Evolutionary conservation across 1,140 invertebrate species (phyloP), one percentile per base, ranked within the genome.

Genomic region (Subanguina moxae): DNA sequence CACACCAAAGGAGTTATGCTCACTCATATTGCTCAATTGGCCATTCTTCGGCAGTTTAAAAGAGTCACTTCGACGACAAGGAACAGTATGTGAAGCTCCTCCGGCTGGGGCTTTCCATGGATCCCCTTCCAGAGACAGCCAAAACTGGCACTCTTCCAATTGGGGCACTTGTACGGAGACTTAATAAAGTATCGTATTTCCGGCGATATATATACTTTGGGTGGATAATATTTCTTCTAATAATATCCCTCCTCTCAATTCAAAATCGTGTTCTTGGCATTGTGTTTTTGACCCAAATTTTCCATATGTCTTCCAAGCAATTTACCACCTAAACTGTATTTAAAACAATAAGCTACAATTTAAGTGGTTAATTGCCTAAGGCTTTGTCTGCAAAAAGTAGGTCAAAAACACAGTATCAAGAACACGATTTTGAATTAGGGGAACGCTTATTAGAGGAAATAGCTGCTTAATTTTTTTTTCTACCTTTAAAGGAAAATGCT

Each of bases 31-130:
- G 13, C 3, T 56, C 13, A 56, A 56, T 61, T 43, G 3, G 3
- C 58, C 58, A 21, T 61, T 43, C n/a, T 61, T 30, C 3, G 52
- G 28, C 21, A 61, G 38, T 21, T 61, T 21, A 3, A 61, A 61
- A 61, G 38, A 32, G 28, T 61, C 38, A 8, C n/a, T 30, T 30
- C 38, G 58, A n/a, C 58, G 38, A 19, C 3, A 61, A 61, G 28
- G 28, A 61, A 8, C 8, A 61, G n/a, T 61, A 8, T 3, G 28
- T 61, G 38, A 61, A 8, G 27, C 28, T 3, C 28, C n/a, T 3
- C n/a, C 32, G 32, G 32, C 3, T 38, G 32, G 32, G 32, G 32
- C 32, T 38, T 38, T 61, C n/a, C 28, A n/a, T 30, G 3, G 58
- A 8, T 28, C 58, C 3, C 27, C 28, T 43, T 61, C 58, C n/a